These are phyloP conservation scores for Pemphredon lugubris DNA, from an alignment of 2,888 invertebrate genomes.

Conservation along the genomic window DNA sequence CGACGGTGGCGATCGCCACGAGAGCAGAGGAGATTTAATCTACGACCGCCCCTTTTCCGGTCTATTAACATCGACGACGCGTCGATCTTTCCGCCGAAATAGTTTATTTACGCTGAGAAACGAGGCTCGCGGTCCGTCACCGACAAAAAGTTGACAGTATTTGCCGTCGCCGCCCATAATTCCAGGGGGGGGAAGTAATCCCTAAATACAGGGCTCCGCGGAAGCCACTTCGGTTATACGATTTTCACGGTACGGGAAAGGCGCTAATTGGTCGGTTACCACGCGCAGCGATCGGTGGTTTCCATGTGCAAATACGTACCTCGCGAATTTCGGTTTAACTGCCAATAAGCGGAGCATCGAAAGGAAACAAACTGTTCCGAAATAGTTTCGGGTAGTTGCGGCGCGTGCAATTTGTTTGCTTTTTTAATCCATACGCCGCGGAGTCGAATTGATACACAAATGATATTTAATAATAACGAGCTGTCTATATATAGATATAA, in stretches of 20 bases:
- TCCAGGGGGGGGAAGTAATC: constrained; percentile 2
- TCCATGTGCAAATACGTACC: constrained; percentile 9
- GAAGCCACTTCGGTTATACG: constrained; percentile 8
- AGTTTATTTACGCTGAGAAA: constrained; percentile 12
- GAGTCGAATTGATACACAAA: no score
- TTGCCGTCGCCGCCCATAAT: neutral
- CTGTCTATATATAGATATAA: no score
- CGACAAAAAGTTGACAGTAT: constrained; percentile 5
- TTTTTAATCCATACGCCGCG: no score
- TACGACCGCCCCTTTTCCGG: neutral
- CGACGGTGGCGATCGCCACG: constrained; percentile 5
- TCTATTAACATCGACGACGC: constrained; percentile 14
- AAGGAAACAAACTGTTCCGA: neutral
- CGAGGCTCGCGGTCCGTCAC: neutral
- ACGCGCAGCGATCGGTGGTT: constrained; percentile 17
- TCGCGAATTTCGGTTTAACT: constrained; percentile 2
- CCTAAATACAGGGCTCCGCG: constrained; percentile 14
- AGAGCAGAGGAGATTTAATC: constrained; percentile 6
- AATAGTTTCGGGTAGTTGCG: neutral
- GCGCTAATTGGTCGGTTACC: constrained; percentile 32
- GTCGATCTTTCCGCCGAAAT: neutral
- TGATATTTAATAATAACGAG: no score
- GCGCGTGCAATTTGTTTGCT: no score
- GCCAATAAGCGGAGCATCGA: neutral
- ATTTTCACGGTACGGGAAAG: constrained; percentile 18